A percentile compares a stretch with the other conserved stretches of the same genome.
Conservation (phyloP, 2,797 vertebrate genomes). For the Ambastaia sidthimunki region DNA sequence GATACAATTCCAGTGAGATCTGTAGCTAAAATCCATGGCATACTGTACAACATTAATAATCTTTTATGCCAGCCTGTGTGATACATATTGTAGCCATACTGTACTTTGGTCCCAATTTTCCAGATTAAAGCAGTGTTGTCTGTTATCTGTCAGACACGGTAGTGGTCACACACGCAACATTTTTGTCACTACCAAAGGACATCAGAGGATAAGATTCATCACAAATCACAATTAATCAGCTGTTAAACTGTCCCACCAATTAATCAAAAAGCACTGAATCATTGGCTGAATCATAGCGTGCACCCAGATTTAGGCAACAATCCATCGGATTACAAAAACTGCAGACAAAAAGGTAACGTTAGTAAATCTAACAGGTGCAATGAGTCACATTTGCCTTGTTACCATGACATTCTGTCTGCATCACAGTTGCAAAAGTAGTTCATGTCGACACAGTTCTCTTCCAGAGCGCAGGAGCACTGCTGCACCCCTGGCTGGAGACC, state of each 20-base stretch:
- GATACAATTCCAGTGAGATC: not conserved
- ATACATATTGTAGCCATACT: too few relatives aligned
- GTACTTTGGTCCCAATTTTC: too few relatives aligned
- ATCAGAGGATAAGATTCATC: too few relatives aligned
- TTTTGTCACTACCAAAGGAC: too few relatives aligned
- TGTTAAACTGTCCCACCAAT: too few relatives aligned
- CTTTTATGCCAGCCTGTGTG: too few relatives aligned
- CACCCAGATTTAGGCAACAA: not conserved
- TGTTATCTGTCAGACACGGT: too few relatives aligned
- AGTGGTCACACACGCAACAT: too few relatives aligned
- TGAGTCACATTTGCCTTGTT: slow-evolving; percentile 61
- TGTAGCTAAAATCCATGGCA: not conserved
- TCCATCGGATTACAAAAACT: not conserved
- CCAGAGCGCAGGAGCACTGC: slow-evolving; percentile 93
- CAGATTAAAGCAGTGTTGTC: too few relatives aligned
- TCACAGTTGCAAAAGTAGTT: slow-evolving; percentile 97
- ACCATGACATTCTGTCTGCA: slow-evolving; percentile 90
- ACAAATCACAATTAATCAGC: too few relatives aligned
- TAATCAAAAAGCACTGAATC: too few relatives aligned
- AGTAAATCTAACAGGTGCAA: slow-evolving; percentile 10
- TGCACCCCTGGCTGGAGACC: slow-evolving; percentile 90
- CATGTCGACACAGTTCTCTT: slow-evolving; percentile 93
- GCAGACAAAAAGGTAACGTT: not conserved
- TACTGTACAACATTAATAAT: too few relatives aligned
- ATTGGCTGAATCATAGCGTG: not conserved